Evolutionary conservation across 30 jellyfish, hydroid and myxozoan species (phyloP).

Genomic region (Mastigias papua): DNA sequence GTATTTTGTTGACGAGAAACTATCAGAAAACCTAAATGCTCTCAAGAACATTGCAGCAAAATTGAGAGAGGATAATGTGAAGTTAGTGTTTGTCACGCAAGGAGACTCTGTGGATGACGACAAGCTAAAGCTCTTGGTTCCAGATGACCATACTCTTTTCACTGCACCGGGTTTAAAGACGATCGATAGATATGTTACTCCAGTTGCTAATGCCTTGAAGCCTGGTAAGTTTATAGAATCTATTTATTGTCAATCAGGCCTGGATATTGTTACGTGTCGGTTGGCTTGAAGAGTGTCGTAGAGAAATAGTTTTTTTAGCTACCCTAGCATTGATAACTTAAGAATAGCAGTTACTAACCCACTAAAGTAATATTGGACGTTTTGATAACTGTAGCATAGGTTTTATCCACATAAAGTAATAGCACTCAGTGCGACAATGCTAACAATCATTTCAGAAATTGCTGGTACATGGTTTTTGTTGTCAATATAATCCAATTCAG

Average conservation of each 20-base stretch:
- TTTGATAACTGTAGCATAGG: no score
- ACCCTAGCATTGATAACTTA: no score
- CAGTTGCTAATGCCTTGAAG: constrained; percentile 60
- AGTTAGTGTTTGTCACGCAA: constrained; percentile 70
- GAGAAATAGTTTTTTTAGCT: no score
- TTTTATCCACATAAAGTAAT: no score
- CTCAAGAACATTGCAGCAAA: constrained; percentile 73
- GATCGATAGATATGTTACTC: constrained; percentile 27
- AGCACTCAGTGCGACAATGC: no score
- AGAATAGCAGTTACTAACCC: no score
- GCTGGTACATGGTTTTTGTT: no score
- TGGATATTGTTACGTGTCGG: no score
- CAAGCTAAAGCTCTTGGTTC: constrained; percentile 34
- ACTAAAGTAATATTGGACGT: no score
- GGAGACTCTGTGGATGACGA: constrained; percentile 52
- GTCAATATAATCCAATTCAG: no score
- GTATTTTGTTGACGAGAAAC: constrained; percentile 72
- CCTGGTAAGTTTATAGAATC: constrained; percentile 82
- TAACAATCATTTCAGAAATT: no score
- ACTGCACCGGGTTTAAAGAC: constrained; percentile 80
- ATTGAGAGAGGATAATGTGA: constrained; percentile 69
- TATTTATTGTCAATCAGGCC: no score
- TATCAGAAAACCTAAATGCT: constrained; percentile 33
- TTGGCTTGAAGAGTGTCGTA: not conserved
- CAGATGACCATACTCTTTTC: constrained; percentile 55